Evolutionary conservation across 2,113 vertebrate species (phyloP), one percentile per base, ranked within the genome.

Genomic region (Oenanthe melanoleuca): DNA sequence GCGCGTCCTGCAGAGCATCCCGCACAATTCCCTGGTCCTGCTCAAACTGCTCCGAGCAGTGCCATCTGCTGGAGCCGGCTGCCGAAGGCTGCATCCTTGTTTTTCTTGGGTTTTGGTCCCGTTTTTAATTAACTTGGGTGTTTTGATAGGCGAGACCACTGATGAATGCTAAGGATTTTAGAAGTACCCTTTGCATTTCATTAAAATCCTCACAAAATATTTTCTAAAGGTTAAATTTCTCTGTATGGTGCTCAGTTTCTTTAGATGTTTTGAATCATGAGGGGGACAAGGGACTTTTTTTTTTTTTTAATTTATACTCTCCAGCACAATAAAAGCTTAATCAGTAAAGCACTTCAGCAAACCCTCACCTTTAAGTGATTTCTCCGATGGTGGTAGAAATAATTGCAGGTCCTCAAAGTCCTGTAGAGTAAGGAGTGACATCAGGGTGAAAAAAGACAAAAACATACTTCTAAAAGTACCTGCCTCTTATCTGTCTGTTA

Each of bases 1-100:
- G 16, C 55, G 61, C 47, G 5, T 24, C 34, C 50, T 3, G 16
- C 15, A 2, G 50, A 52, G 50, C 50, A 52, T 52, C 25, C 50
- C 26, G 29, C 33, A 56, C 33, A 11, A 26, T 47, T 1, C 7
- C 3, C 66, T 3, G 84, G 20, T 29, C n/a, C 9, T 33, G 33
- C 78, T 69, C 78, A 31, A 65, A 55, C 21, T 23, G 11, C 45
- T 96, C 91, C 33, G 34, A 47, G 74, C 87, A 97, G 22, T 75
- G 96, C 96, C 97, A 96, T 80, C 96, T 97, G 5, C 94, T 42
- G 96, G 91, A 59, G 25, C 33, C 61, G 8, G 57, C 59, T 8
- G 52, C 19, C 12, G 0, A 5, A 4, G 7, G 12, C 14, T 9
- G 5, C 8, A 17, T 8, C 49, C 37, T 8, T 50, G 34, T 3